Percentiles rank a stretch among this genome's conserved stretches.
phyloP scores from a whole-genome alignment of 2,888 invertebrate genomes.

The Clunio marinus region DNA sequence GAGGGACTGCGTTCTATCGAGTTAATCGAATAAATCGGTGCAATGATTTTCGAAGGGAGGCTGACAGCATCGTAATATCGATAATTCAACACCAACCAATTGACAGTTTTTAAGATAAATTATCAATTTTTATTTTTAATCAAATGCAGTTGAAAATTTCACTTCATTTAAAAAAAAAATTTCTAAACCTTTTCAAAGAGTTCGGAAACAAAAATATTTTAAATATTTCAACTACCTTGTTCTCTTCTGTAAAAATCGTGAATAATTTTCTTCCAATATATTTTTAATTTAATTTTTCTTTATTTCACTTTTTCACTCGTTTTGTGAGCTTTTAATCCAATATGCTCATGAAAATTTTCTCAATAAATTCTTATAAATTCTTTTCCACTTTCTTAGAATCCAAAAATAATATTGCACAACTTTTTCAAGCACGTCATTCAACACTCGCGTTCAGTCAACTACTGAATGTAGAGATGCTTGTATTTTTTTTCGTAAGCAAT shows the following conservation, averaged over 20 bases:
- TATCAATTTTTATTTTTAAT: no score
- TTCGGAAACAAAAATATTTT: no score
- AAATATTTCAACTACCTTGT: no score
- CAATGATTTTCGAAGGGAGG: no score
- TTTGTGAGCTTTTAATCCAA: neutral
- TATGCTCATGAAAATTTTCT: neutral
- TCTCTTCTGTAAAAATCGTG: conserved; percentile 54
- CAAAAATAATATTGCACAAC: neutral
- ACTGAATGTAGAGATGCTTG: conserved; percentile 26
- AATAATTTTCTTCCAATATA: conserved; percentile 23
- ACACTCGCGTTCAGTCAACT: neutral
- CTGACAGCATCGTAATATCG: no score
- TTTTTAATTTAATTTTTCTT: neutral
- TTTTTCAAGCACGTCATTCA: neutral
- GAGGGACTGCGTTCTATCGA: no score
- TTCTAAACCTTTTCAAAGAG: no score
- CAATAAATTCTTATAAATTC: neutral
- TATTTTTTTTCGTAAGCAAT: conserved; percentile 32
- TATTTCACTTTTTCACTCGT: neutral
- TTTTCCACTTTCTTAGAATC: neutral
- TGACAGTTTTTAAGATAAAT: no score
- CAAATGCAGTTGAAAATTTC: no score
- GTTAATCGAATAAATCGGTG: no score
- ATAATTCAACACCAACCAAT: no score
- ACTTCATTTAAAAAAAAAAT: no score